A percentile compares a stretch with the other conserved stretches of the same genome.
These are phyloP conservation scores for Mustela lutreola DNA, from an alignment of 2,113 vertebrate species.

Conservation along the genomic window DNA sequence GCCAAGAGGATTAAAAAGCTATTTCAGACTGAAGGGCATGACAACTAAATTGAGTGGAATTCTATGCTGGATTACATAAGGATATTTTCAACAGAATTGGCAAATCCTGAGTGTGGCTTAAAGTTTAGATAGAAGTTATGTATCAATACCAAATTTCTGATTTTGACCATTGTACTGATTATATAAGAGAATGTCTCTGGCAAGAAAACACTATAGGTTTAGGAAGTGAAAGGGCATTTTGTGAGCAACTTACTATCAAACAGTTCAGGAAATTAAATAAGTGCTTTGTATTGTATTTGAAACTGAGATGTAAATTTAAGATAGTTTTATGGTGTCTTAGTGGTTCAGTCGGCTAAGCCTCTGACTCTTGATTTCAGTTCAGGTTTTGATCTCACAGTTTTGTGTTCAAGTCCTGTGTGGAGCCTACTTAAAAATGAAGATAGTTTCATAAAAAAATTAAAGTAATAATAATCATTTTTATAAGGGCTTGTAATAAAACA, in stretches of 20 bases:
- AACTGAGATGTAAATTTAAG: not conserved
- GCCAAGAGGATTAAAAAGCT: not conserved
- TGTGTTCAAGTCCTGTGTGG: too few relatives aligned
- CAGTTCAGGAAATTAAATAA: not conserved
- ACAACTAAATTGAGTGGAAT: not conserved
- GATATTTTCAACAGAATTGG: not conserved
- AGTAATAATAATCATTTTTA: not conserved
- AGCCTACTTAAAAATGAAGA: too few relatives aligned
- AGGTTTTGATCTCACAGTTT: too few relatives aligned
- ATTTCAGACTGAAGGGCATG: not conserved
- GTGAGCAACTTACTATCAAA: not conserved
- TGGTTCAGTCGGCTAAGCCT: not conserved
- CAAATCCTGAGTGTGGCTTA: not conserved
- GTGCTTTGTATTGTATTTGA: not conserved
- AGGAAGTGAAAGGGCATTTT: not conserved
- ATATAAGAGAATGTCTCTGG: not conserved
- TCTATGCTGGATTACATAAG: not conserved
- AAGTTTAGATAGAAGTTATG: not conserved
- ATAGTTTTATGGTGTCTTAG: not conserved
- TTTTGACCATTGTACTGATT: not conserved
- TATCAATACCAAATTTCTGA: not conserved
- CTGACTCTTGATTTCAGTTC: too few relatives aligned
- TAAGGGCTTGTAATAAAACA: not conserved
- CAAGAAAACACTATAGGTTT: not conserved
- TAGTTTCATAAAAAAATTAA: constrained; percentile 23